These are phyloP conservation scores for Cyrtonyx montezumae DNA, from an alignment of 2,113 vertebrate genomes.

Conservation along the genomic window DNA sequence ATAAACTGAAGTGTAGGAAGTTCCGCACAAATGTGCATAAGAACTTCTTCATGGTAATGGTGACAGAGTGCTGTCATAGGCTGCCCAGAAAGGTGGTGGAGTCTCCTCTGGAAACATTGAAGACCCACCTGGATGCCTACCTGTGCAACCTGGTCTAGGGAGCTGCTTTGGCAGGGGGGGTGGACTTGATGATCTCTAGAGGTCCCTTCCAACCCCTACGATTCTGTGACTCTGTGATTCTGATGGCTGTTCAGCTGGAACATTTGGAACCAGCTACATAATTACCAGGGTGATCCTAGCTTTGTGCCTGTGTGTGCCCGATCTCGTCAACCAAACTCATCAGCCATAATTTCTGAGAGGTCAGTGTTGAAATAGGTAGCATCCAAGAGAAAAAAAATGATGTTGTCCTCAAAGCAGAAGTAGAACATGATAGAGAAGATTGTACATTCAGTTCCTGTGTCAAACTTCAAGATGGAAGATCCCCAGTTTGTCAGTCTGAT, in stretches of 20 bases:
- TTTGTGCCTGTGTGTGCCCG: background rate
- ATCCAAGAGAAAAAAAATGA: background rate
- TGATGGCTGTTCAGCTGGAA: background rate
- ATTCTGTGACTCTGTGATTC: no score
- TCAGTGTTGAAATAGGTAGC: background rate
- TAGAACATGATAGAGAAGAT: background rate
- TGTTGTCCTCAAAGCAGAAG: background rate
- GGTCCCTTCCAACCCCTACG: no score
- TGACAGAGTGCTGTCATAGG: no score
- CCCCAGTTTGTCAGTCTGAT: background rate
- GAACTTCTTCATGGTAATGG: no score
- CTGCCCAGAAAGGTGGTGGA: no score
- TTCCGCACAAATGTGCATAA: no score
- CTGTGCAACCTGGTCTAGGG: no score
- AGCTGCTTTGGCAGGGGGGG: no score
- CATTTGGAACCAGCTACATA: background rate
- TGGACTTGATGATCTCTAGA: no score
- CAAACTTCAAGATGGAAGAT: background rate
- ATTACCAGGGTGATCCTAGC: background rate
- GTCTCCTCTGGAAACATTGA: no score
- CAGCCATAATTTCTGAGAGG: background rate
- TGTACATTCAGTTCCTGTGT: background rate
- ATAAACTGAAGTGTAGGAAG: no score
- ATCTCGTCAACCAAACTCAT: background rate
- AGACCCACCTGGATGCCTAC: no score